phyloP scores from a whole-genome alignment of 2,888 invertebrate species.

The Stenotaenia linearis region DNA sequence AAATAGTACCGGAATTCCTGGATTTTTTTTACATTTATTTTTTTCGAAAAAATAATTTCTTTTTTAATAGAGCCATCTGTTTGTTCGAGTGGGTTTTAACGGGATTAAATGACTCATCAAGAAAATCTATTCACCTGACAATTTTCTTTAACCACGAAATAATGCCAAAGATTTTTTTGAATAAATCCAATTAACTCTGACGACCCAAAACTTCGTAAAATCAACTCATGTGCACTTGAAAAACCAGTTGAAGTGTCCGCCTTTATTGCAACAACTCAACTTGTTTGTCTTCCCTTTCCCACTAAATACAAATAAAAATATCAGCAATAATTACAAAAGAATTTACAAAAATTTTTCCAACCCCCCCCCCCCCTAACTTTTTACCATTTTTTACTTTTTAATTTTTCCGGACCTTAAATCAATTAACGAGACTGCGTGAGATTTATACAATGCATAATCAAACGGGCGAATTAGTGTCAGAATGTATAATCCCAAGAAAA shows the following conservation, averaged over 20 bases:
- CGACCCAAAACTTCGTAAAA: background rate
- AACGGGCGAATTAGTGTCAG: background rate
- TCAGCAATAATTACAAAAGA: background rate
- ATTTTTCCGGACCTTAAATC: background rate
- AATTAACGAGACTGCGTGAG: background rate
- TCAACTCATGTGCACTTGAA: background rate
- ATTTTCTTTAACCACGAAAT: background rate
- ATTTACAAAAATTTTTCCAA: too few relatives aligned
- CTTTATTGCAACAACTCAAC: background rate
- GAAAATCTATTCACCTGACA: conserved; percentile 16
- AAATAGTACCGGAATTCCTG: background rate
- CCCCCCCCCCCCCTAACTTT: background rate
- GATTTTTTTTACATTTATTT: background rate
- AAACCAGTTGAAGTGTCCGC: background rate
- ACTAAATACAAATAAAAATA: background rate
- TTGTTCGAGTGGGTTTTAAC: background rate
- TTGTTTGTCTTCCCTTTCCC: background rate
- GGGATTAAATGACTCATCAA: background rate
- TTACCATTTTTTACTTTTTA: background rate
- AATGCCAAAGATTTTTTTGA: background rate
- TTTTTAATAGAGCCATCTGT: conserved; percentile 7
- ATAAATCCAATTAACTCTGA: background rate
- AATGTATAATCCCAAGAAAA: background rate
- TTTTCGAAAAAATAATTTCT: too few relatives aligned
- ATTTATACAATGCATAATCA: background rate